Percentiles rank a stretch among this genome's conserved stretches.
Conservation (phyloP, 1,140 invertebrate species). For the Drosophila insularis region DNA sequence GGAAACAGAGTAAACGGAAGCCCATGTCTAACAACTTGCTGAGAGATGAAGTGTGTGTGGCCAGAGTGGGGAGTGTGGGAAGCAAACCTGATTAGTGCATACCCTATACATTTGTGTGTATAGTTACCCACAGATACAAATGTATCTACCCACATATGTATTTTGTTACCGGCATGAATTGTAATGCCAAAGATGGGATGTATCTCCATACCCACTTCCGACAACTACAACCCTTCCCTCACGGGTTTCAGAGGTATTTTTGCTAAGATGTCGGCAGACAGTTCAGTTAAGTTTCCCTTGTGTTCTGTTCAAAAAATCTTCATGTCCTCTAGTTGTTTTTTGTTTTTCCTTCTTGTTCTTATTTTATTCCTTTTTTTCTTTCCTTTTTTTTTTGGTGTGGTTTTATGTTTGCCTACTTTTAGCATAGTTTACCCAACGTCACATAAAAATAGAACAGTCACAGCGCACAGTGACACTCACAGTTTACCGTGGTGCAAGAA, state of each 20-base stretch:
- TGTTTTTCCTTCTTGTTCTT: constrained; percentile 11
- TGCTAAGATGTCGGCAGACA: constrained; percentile 57
- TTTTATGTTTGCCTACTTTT: constrained; percentile 67
- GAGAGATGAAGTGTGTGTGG: constrained; percentile 24
- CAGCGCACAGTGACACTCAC: constrained; percentile 29
- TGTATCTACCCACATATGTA: background rate
- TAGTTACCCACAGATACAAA: background rate
- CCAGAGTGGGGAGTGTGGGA: constrained; percentile 34
- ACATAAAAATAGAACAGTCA: constrained; percentile 71
- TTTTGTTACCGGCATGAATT: constrained; percentile 22
- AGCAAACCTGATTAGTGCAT: constrained; percentile 53
- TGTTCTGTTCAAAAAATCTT: constrained; percentile 48
- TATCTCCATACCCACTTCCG: background rate
- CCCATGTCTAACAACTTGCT: constrained; percentile 77
- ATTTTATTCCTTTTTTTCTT: constrained; percentile 25
- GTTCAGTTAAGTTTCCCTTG: constrained; percentile 32
- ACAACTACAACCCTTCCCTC: background rate
- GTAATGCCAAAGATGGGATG: constrained; percentile 41
- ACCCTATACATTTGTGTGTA: constrained; percentile 8
- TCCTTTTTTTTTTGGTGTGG: constrained; percentile 21
- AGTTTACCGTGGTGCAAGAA: constrained; percentile 31
- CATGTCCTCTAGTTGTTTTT: constrained; percentile 46
- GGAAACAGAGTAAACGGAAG: constrained; percentile 74
- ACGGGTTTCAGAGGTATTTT: constrained; percentile 25
- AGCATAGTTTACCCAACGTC: constrained; percentile 70